Evolutionary conservation across 2,888 invertebrate species (phyloP), one percentile per base, ranked within the genome.

Genomic region (Ganaspis brasiliensis): DNA sequence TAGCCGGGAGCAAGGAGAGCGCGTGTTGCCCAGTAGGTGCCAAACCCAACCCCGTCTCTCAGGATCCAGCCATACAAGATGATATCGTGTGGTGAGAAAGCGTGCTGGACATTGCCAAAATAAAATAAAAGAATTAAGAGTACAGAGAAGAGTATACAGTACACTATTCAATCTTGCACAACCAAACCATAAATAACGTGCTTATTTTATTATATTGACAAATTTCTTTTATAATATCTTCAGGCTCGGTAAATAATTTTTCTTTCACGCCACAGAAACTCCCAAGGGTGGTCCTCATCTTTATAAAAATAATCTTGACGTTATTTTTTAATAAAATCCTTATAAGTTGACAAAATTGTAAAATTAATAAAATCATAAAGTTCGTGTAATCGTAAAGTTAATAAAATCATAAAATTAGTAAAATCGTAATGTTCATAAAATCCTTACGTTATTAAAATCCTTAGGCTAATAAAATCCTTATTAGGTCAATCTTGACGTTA

Each of bases 11-110:
- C 31, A 72, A 72, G 67, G 45, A 67, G 45, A 67, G 67, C 40
- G 45, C 45, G 40, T 67, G 57, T 19, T 61, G 57, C 72, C 63
- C 79, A 75, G 81, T 84, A 82, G 82, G 82, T 83, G 81, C 80
- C 87, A 83, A 81, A 81, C 81, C 76, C 78, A 59, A 76, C 75
- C 74, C 61, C 67, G 8, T 16, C 52, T 52, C 52, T 52, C 19
- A 9, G 52, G 75, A 77, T 73, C 70, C 61, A 56, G 40, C 76
- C 76, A 59, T 73, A 67, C 40, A 73, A 73, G 77, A 67, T 67
- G 45, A 70, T 72, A 72, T 63, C 63, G 76, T 56, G 40, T 61
- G 45, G 72, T 76, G 72, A 67, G 55, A 76, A 76, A 72, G 63
- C 72, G 75, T 40, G 72, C 70, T 75, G 71, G 56, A 56, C 40